Conservation (phyloP, 2,113 vertebrate genomes). For the Corapipo altera region DNA sequence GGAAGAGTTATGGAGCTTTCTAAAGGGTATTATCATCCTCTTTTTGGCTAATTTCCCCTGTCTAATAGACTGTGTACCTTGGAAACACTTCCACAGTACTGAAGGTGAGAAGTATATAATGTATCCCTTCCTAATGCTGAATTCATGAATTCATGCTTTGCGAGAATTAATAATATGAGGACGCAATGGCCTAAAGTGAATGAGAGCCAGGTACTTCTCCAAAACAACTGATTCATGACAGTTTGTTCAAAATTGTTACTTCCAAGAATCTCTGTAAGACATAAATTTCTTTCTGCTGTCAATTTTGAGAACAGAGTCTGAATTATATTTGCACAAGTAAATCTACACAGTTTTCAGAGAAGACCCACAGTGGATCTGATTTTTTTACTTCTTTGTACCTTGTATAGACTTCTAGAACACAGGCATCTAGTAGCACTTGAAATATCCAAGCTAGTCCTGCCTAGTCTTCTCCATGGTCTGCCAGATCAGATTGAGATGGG, state of each 20-base stretch:
- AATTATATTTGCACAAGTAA: not conserved
- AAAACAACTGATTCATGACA: not conserved
- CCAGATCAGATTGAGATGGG: not conserved
- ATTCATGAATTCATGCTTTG: not conserved
- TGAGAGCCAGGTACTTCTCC: not conserved
- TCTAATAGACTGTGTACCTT: not conserved
- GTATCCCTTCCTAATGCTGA: not conserved
- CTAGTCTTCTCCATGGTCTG: not conserved
- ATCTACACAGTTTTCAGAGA: not conserved
- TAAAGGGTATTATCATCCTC: not conserved
- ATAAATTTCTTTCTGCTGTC: not conserved
- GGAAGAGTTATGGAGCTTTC: not conserved
- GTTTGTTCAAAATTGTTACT: not conserved
- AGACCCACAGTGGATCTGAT: not conserved
- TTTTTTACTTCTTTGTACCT: not conserved
- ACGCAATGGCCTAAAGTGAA: not conserved
- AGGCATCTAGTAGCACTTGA: not conserved
- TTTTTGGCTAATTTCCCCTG: not conserved
- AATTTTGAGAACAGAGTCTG: not conserved
- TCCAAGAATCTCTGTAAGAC: not conserved
- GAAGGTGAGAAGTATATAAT: not conserved
- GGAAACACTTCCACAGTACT: not conserved
- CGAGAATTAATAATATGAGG: not conserved
- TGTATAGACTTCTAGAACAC: not conserved
- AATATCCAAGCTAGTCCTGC: not conserved